Percentiles rank a stretch among this genome's conserved stretches.
Conservation (phyloP, 2,113 vertebrate species). For the Pseudorhombus dupliciocellatus region DNA sequence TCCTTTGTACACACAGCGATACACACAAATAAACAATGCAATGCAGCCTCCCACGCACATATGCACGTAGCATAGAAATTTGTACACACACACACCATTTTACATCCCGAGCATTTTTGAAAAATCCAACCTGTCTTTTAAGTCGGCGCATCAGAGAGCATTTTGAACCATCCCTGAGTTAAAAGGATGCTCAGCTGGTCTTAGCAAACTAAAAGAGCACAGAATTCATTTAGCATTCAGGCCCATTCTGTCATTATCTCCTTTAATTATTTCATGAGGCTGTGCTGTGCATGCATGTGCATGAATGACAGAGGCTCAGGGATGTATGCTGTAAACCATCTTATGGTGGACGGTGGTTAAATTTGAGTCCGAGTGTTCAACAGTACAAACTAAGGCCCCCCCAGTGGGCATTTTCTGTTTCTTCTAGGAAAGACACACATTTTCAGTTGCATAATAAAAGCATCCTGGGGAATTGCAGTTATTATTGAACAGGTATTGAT, state of each 20-base stretch:
- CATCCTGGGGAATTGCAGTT: constrained; percentile 1
- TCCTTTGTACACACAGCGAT: constrained; percentile 33
- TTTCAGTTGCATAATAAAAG: constrained; percentile 7
- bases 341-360: constrained; percentile 28
- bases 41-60: constrained; percentile 52
- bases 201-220: constrained; percentile 23
- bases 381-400: constrained; percentile 5
- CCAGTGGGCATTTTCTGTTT: constrained; percentile 6
- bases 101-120: constrained; percentile 19
- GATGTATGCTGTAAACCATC: background rate
- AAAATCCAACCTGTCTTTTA: constrained; percentile 47
- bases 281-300: background rate
- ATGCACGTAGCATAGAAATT: constrained; percentile 36
- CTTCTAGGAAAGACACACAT: background rate
- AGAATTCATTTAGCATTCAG: constrained; percentile 29
- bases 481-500: constrained; percentile 24
- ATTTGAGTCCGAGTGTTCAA: constrained; percentile 11
- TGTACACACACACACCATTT: constrained; percentile 7
- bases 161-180: constrained; percentile 46
- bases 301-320: background rate
- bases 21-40: constrained; percentile 43
- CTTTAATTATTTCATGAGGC: constrained; percentile 40
- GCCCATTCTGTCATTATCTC: constrained; percentile 31
- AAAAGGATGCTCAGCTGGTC: constrained; percentile 36
- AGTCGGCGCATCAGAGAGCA: constrained; percentile 32